Evolutionary conservation across 2,888 invertebrate genomes (phyloP).

Genomic region (Loripinus fragilis): DNA sequence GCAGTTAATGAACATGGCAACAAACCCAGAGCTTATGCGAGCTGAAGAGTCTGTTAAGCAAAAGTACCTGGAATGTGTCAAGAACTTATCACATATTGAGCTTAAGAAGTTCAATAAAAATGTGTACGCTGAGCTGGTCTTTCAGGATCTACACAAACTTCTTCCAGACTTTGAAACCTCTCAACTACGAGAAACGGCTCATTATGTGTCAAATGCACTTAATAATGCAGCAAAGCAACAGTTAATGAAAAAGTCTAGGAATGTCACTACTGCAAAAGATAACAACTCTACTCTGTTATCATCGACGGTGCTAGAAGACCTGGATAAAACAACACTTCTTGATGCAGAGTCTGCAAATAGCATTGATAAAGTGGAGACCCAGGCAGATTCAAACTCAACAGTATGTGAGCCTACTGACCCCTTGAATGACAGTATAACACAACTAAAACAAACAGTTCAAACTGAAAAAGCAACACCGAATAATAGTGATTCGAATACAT

Average conservation of each 20-base stretch:
- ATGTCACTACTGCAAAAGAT: background rate
- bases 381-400: background rate
- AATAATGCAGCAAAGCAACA: background rate
- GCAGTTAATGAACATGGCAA: background rate
- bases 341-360: background rate
- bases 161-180: background rate
- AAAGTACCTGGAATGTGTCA: background rate
- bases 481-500: background rate
- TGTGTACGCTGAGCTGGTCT: background rate
- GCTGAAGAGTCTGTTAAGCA: no score
- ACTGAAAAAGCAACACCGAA: background rate
- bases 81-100: background rate
- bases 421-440: background rate
- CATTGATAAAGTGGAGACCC: background rate
- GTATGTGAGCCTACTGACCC: background rate
- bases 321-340: background rate
- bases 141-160: background rate
- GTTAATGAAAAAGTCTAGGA: background rate
- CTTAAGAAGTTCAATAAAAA: background rate
- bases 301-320: background rate
- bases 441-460: background rate
- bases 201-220: conserved; percentile 4
- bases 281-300: background rate
- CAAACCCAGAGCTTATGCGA: background rate
- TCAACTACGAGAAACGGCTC: background rate